Evolutionary conservation across 2,888 invertebrate genomes (phyloP).

Genomic region (Pterostichus niger): DNA sequence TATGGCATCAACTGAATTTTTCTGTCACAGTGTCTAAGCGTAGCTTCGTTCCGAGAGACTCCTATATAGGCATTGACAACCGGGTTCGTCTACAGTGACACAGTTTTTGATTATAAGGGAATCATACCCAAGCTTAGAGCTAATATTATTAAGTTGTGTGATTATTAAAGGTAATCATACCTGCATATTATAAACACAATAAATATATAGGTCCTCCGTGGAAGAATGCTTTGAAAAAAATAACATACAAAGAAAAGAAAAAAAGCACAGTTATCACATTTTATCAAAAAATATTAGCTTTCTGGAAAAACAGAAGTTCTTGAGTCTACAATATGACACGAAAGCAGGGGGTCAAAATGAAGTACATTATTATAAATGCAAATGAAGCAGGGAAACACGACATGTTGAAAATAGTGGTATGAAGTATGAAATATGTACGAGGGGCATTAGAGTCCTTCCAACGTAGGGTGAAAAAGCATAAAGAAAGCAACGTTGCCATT

Average conservation of each 20-base stretch:
- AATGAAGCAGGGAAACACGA: conserved; percentile 32
- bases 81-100: too few species aligned
- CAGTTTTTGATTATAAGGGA: too few species aligned
- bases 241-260: neutral
- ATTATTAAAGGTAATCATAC: too few species aligned
- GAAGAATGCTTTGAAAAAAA: too few species aligned
- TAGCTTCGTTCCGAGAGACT: too few species aligned
- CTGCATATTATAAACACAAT: too few species aligned
- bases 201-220: too few species aligned
- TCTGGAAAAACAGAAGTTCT: neutral
- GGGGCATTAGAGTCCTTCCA: neutral
- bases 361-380: conserved; percentile 58
- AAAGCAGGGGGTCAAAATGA: conserved; percentile 44
- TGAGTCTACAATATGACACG: conserved; percentile 7
- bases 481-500: conserved; percentile 28
- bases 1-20: too few species aligned
- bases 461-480: neutral
- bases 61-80: too few species aligned
- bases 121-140: too few species aligned
- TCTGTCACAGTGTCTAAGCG: too few species aligned
- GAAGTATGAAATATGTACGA: conserved; percentile 51
- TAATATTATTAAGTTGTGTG: too few species aligned
- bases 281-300: conserved; percentile 36
- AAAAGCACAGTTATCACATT: neutral
- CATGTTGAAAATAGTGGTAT: conserved; percentile 21